Evolutionary conservation across 2,888 invertebrate genomes (phyloP), one percentile per base, ranked within the genome.

Genomic region (Chalcosyrphus nemorum): DNA sequence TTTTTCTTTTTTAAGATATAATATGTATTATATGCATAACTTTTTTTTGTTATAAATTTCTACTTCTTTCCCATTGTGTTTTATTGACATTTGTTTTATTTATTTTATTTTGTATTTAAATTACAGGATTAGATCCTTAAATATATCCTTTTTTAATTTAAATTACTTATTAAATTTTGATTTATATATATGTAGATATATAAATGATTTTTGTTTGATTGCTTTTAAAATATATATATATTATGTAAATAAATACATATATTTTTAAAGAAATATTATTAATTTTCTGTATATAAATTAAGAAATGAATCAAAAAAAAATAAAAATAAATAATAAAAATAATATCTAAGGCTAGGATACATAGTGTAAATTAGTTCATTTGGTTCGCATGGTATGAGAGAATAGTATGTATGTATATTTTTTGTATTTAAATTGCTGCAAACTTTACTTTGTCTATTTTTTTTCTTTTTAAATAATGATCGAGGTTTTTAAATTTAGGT

Each of bases 81-180:
- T 85, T 81, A 65, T 78, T 74, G 70, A 77, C 72, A 71, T 19
- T 57, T n/a, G n/a, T n/a, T n/a, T n/a, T n/a, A n/a, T n/a, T 29
- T 19, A 43, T 80, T 77, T 74, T 78, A 61, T 63, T 76, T 85
- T 71, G 9, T 59, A 63, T 47, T 76, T 52, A 21, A 59, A 50
- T 52, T 57, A 66, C 66, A 86, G 77, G 82, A 86, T 81, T 86
- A 70, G 17, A 86, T 86, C 84, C 84, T 43, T 77, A 77, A 59
- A 81, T 74, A 63, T 76, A 78, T 74, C 11, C 68, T 68, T 71
- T 35, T 63, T 65, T 24, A 7, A 41, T 66, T 32, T 9, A 38
- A 38, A 32, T 65, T 4, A 29, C 21, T 50, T 47, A 41, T 52
- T 21, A 63, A 7, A 81, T 72, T 82, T 86, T 80, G 78, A 74